Evolutionary conservation across 1,140 invertebrate species (phyloP).

Genomic region (Platyscapa corneri): DNA sequence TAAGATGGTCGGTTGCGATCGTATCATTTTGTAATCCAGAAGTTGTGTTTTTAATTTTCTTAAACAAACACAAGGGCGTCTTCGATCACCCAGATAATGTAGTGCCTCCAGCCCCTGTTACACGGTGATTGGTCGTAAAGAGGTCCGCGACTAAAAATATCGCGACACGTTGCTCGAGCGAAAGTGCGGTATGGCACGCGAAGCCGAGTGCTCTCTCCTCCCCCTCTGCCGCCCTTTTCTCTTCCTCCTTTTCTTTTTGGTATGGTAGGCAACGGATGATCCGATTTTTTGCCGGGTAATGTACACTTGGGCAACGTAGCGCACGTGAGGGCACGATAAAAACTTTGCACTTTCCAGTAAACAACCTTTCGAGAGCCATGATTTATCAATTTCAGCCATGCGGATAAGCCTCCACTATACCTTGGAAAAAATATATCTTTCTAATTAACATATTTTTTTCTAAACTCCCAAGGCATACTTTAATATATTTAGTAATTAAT

Average conservation of each 20-base stretch:
- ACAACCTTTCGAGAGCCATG: constrained; percentile 28
- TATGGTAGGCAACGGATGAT: constrained; percentile 19
- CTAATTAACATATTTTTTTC: background rate
- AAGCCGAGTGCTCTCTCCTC: background rate
- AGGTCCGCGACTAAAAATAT: constrained; percentile 10
- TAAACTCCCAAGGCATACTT: too few species aligned
- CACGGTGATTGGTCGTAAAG: background rate
- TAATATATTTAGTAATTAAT: too few species aligned
- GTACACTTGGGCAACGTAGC: background rate
- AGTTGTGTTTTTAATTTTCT: constrained; percentile 25
- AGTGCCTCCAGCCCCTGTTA: background rate
- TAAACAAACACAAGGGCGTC: background rate
- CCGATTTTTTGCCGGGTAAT: constrained; percentile 27
- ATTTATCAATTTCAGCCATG: constrained; percentile 29
- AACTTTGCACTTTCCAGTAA: constrained; percentile 30
- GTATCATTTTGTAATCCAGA: background rate
- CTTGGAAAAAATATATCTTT: background rate
- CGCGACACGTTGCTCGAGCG: background rate
- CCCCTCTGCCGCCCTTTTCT: background rate
- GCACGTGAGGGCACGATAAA: constrained; percentile 20
- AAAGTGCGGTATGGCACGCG: constrained; percentile 39
- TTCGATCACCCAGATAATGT: background rate
- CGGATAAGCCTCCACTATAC: background rate
- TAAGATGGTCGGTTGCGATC: background rate
- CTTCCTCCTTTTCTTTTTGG: background rate